Base-by-base conservation (phyloP, 2,888 invertebrate genomes). In the Cheilosia variabilis region DNA sequence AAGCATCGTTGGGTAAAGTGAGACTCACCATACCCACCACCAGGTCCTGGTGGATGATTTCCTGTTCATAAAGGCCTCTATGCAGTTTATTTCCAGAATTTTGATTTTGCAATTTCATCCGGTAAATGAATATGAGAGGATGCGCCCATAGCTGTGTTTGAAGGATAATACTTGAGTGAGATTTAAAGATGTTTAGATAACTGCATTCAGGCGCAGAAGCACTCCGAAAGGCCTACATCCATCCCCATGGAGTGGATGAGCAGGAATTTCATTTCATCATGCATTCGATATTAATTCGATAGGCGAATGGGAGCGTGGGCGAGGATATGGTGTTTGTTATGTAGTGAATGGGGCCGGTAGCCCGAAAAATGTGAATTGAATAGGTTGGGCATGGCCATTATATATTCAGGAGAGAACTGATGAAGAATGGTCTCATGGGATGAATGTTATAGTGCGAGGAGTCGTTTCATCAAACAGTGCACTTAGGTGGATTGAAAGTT, bases 201-300 rank as follows among this genome's bases (percentile, higher is more conserved):
- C 62, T 69, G 63, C 41, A 62, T 81, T 69, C 27, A 69, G 45
- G 13, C 17, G 58, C 52, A 53, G 50, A 19, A 24, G n/a, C 7
- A 15, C 9, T 72, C 37, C 34, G 60, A 24, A 62, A 63, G 43
- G 57, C 57, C 31, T n/a, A 15, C 43, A 10, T 24, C 41, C 27
- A 22, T 43, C 69, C 50, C 55, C 22, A 13, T 15, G 37, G 66
- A 62, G 69, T 19, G 17, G 47, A n/a, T 19, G 47, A 3, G 3
- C 7, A 71, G 69, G 71, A 71, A 65, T 71, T 77, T 47, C 58
- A 77, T 66, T 65, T 60, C 53, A 43, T 77, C 10, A 77, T 77
- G 71, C 72, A 71, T 72, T 77, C 71, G 60, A 77, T 72, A 82
- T 66, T 82, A 72, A 82, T 72, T 77, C 82, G 77, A 82, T 81